Evolutionary conservation across 2,888 invertebrate species (phyloP).

Genomic region (Diaperis boleti): DNA sequence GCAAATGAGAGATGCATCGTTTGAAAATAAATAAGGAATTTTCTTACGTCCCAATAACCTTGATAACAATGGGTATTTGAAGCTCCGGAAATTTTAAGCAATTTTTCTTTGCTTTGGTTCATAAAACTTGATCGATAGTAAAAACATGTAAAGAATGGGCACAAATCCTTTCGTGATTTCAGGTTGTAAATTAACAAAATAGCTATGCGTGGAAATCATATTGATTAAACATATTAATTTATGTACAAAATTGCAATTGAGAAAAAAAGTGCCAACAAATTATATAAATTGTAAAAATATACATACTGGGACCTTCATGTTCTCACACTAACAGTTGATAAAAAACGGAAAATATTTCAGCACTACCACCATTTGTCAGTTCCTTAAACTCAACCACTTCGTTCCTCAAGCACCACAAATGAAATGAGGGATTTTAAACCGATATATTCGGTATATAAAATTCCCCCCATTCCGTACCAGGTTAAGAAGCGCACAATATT

Average conservation of each 20-base stretch:
- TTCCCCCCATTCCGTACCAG: slow-evolving; percentile 42
- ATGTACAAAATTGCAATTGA: slow-evolving; percentile 8
- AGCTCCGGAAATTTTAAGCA: background rate
- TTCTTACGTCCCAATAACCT: slow-evolving; percentile 39
- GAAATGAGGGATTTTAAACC: slow-evolving; percentile 34
- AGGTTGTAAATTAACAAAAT: slow-evolving; percentile 16
- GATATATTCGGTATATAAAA: slow-evolving; percentile 41
- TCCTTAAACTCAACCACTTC: slow-evolving; percentile 3
- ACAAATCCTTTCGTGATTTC: slow-evolving; percentile 17
- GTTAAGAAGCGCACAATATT: slow-evolving; percentile 37
- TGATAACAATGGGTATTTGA: slow-evolving; percentile 5
- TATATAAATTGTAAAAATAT: background rate
- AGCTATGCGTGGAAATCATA: slow-evolving; percentile 2
- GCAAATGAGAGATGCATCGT: slow-evolving; percentile 36
- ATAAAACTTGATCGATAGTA: slow-evolving; percentile 5
- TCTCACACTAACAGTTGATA: background rate
- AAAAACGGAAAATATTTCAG: background rate
- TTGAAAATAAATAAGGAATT: slow-evolving; percentile 30
- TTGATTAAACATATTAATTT: slow-evolving; percentile 34
- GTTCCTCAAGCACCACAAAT: slow-evolving; percentile 20
- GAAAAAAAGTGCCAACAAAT: background rate
- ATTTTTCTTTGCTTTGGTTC: background rate
- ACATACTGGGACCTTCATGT: slow-evolving; percentile 33
- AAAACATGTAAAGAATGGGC: background rate
- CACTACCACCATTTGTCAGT: slow-evolving; percentile 36